Evolutionary conservation across 2,113 vertebrate genomes (phyloP).

Genomic region (Odocoileus hemionus): DNA sequence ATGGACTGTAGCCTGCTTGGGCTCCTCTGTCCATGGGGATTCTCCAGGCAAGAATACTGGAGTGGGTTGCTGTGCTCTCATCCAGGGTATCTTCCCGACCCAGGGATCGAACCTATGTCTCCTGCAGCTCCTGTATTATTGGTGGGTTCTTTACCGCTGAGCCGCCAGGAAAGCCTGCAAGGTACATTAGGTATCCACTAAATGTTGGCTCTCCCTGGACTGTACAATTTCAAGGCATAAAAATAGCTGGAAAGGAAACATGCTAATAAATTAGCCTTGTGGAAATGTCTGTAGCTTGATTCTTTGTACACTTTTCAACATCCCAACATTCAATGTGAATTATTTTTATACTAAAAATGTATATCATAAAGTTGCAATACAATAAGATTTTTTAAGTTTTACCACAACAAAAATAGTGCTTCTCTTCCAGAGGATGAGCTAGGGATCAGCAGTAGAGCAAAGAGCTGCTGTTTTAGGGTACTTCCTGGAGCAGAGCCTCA

Average conservation of each 20-base stretch:
- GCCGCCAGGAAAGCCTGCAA: background rate
- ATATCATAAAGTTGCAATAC: background rate
- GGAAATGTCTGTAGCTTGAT: background rate
- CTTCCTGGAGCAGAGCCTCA: background rate
- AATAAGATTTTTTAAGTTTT: background rate
- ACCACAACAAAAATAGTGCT: background rate
- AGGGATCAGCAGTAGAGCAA: background rate
- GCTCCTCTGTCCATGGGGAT: background rate
- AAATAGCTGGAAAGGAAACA: conserved; percentile 33
- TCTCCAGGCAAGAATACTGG: background rate
- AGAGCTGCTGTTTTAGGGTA: background rate
- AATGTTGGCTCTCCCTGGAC: conserved; percentile 9
- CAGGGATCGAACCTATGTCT: background rate
- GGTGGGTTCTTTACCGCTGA: background rate
- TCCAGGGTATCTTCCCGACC: background rate
- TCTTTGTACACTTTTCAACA: conserved; percentile 7
- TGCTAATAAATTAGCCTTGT: background rate
- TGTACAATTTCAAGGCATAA: conserved; percentile 24
- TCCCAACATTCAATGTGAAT: background rate
- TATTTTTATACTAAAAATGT: background rate
- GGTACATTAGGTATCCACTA: conserved; percentile 13
- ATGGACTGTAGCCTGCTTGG: background rate
- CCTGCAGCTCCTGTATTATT: background rate
- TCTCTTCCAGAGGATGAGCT: background rate
- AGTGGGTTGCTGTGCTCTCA: background rate